phyloP scores from a whole-genome alignment of 1,140 invertebrate species.

The Mactra quadrangularis region DNA sequence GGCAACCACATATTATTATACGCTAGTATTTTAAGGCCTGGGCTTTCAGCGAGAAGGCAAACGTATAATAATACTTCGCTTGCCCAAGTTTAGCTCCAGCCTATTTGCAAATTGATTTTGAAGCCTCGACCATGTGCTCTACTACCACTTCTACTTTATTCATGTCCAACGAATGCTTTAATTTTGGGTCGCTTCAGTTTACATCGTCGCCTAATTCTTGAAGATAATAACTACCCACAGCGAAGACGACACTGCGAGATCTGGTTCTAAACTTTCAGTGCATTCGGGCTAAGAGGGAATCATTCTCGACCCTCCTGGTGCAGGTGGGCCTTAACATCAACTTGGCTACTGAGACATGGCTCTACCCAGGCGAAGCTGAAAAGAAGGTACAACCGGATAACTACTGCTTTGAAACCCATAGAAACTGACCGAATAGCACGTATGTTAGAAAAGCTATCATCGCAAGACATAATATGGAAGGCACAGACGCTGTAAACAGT shows the following conservation, averaged over 20 bases:
- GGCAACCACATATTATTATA: too few species aligned
- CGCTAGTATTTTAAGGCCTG: too few species aligned
- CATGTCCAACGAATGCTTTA: neutral
- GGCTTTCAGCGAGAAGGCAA: too few species aligned
- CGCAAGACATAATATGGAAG: neutral
- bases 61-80: too few species aligned
- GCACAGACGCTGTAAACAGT: neutral
- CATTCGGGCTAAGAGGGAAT: constrained; percentile 10
- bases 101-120: constrained; percentile 12
- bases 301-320: constrained; percentile 10
- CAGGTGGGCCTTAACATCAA: neutral
- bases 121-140: neutral
- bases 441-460: constrained; percentile 5
- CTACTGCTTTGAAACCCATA: constrained; percentile 1
- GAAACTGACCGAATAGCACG: neutral
- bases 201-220: constrained; percentile 7
- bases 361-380: too few species aligned
- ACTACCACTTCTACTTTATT: neutral
- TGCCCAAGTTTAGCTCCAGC: constrained; percentile 10
- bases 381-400: constrained; percentile 3
- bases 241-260: constrained; percentile 19
- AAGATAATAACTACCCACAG: neutral
- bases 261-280: constrained; percentile 16
- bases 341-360: constrained; percentile 12
- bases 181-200: neutral